Base-by-base conservation (phyloP, 2,797 vertebrate species). In the Pygocentrus nattereri region DNA sequence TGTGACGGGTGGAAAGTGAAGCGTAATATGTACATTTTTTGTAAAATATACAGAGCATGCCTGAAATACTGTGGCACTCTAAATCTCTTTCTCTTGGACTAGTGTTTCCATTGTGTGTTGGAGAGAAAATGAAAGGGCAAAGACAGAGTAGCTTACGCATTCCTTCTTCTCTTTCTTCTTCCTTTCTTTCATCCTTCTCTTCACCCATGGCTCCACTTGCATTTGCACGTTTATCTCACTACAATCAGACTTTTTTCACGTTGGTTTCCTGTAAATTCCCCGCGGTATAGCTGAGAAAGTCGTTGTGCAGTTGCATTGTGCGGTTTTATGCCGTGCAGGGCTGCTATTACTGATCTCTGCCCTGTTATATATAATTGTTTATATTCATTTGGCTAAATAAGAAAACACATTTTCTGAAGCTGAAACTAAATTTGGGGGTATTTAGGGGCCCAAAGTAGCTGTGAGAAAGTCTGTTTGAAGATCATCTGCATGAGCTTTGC, bases 111-210 rank as follows among this genome's bases (percentile, higher is more conserved):
- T 5, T 50, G 31, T 74, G 70, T 12, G 0, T 18, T 31, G 41
- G 64, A 67, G 19, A 64, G 30, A 31, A 11, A 15, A 30, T 18
- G 64, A 31, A 64, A 64, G 61, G 58, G 74, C 78, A 87, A 62
- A 44, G n/a, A n/a, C n/a, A n/a, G 56, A 3, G 52, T 54, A 82
- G 84, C 21, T 72, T 75, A 87, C 88, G 86, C 86, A 88, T 68
- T 18, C 38, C 21, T 69, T 59, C 12, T 0, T 23, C 54, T 69
- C 47, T 31, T 8, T 80, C 8, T 19, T 61, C 68, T 56, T 15
- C 44, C 7, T 10, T 25, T 68, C 11, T 47, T n/a, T 68, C 21
- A 1, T 4, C 2, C 31, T 21, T 41, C 3, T 38, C 59, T 38
- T 44, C 31, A 59, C 8, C 19, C 19, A 0, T 27, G 21, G 2